Conservation (phyloP, 2,113 vertebrate species). For the Pongo pygmaeus region DNA sequence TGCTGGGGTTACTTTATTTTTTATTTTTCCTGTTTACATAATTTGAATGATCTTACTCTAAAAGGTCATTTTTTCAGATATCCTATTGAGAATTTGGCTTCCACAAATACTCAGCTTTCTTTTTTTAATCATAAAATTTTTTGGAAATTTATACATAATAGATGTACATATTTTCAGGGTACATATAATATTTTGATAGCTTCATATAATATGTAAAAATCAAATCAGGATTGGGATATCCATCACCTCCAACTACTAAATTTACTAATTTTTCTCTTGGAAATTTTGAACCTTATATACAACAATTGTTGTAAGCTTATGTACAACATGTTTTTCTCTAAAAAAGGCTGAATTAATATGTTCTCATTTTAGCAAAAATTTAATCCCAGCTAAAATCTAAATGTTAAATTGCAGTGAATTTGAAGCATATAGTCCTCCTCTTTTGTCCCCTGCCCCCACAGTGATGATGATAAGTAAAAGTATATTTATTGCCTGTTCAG, state of each 20-base stretch:
- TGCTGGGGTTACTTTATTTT: background rate
- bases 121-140: background rate
- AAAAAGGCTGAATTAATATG: background rate
- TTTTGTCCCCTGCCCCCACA: background rate
- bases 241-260: background rate
- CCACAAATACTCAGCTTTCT: background rate
- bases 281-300: conserved; percentile 1
- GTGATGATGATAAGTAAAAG: background rate
- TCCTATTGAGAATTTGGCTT: conserved; percentile 8
- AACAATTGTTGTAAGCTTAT: background rate
- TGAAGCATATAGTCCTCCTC: background rate
- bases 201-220: background rate
- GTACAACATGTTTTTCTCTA: background rate
- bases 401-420: background rate
- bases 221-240: background rate
- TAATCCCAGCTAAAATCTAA: background rate
- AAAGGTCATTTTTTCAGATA: background rate
- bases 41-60: conserved; percentile 10
- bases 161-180: background rate
- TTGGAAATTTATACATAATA: background rate
- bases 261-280: background rate
- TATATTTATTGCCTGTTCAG: background rate
- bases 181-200: background rate
- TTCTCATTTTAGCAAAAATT: conserved; percentile 24
- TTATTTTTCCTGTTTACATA: background rate